Conservation (phyloP, 2,888 invertebrate genomes). For the Meandrusa payeni region DNA sequence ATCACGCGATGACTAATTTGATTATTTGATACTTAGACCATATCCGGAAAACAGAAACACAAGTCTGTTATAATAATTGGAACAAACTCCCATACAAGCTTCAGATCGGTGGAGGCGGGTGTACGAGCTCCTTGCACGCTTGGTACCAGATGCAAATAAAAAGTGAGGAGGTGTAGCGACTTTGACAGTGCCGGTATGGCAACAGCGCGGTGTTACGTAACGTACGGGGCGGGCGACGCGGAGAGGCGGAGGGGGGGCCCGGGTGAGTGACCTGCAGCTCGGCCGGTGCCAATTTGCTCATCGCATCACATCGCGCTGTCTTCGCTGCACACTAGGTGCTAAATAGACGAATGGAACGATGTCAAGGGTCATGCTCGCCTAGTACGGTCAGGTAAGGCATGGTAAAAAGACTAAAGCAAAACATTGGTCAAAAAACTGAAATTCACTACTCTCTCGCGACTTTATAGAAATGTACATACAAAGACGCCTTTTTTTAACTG, state of each 20-base stretch:
- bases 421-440: neutral
- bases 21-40: too few species aligned
- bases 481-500: too few species aligned
- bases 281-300: slow-evolving; percentile 74
- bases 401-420: neutral
- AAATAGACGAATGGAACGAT: slow-evolving; percentile 38
- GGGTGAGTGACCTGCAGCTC: slow-evolving; percentile 74
- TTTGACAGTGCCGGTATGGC: slow-evolving; percentile 73
- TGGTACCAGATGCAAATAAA: slow-evolving; percentile 53
- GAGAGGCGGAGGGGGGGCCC: slow-evolving; percentile 35
- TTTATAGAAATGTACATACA: too few species aligned
- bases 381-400: neutral
- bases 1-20: too few species aligned
- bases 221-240: slow-evolving; percentile 43
- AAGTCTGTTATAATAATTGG: neutral
- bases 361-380: slow-evolving; percentile 40
- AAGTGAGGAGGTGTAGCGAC: slow-evolving; percentile 47
- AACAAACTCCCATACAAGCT: neutral
- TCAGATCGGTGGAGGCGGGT: neutral
- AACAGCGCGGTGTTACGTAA: slow-evolving; percentile 68
- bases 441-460: too few species aligned
- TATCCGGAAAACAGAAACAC: too few species aligned
- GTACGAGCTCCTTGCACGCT: neutral
- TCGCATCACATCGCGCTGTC: slow-evolving; percentile 72
- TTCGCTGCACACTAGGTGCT: slow-evolving; percentile 53